These are phyloP conservation scores for Actenoides lindsayi DNA, from an alignment of 2,113 vertebrate species.

Conservation along the genomic window DNA sequence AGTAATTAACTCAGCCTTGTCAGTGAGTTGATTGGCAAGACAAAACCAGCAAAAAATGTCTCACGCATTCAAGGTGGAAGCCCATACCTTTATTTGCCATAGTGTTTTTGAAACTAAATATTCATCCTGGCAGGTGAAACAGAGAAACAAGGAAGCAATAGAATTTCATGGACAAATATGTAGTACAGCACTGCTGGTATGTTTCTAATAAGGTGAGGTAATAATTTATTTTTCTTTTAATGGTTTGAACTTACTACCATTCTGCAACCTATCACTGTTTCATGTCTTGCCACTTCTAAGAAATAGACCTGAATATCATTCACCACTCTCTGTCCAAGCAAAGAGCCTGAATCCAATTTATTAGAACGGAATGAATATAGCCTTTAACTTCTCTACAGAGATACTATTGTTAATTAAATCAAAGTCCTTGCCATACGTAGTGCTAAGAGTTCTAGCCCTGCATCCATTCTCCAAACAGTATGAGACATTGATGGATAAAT, in stretches of 20 bases:
- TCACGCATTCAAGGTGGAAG: neutral
- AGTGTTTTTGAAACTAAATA: neutral
- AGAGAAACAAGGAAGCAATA: neutral
- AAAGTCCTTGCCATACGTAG: conserved; percentile 42
- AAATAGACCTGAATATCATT: neutral
- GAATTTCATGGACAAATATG: neutral
- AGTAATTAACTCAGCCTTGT: neutral
- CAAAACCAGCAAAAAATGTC: neutral
- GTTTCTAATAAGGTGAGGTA: neutral
- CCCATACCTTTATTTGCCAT: neutral
- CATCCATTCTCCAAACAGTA: conserved; percentile 62
- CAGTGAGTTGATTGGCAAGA: neutral
- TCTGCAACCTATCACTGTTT: neutral
- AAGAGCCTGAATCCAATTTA: conserved; percentile 33
- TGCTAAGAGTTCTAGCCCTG: conserved; percentile 40
- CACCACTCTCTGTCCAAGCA: neutral
- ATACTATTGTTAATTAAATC: conserved; percentile 75
- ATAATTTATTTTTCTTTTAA: neutral
- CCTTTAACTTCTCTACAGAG: conserved; percentile 56
- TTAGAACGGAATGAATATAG: conserved; percentile 39
- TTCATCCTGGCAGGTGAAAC: neutral
- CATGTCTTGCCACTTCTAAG: neutral
- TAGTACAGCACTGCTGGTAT: neutral
- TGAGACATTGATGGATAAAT: conserved; percentile 77
- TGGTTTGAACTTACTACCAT: neutral